Conservation (phyloP, 1,140 invertebrate species). For the Charaxes varanes region DNA sequence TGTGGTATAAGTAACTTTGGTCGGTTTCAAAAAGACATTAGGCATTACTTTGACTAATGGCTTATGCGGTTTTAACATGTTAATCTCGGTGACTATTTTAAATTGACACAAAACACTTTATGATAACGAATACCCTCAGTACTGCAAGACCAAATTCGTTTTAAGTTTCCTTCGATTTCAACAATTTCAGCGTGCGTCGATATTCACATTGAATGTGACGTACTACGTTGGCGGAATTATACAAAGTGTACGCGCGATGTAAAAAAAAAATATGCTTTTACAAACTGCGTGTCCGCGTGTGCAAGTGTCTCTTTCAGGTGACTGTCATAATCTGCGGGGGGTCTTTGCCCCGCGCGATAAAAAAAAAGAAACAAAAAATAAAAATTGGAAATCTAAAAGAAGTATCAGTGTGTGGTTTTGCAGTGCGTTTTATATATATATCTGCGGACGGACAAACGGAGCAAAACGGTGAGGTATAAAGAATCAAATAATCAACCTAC, state of each 20-base stretch:
- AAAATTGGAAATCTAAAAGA: slow-evolving; percentile 17
- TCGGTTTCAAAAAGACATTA: no score
- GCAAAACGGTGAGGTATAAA: slow-evolving; percentile 23
- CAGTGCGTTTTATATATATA: slow-evolving; percentile 18
- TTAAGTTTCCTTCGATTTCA: no score
- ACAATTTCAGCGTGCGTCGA: no score
- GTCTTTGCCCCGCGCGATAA: slow-evolving; percentile 23
- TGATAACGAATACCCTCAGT: no score
- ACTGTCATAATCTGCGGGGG: slow-evolving; percentile 65
- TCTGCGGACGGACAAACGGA: slow-evolving; percentile 15
- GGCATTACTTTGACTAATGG: no score
- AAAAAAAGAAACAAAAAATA: slow-evolving; percentile 14
- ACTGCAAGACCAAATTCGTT: no score
- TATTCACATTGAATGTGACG: no score
- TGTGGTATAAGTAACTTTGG: no score
- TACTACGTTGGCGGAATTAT: no score
- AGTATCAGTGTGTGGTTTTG: slow-evolving; percentile 23
- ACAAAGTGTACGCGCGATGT: not conserved
- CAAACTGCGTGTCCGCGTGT: slow-evolving; percentile 5
- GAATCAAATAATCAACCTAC: slow-evolving; percentile 22
- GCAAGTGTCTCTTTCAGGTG: slow-evolving; percentile 16
- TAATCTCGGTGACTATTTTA: no score
- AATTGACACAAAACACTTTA: no score
- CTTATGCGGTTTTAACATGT: no score
- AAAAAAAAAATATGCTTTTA: not conserved